Percentiles rank a stretch among this genome's conserved stretches.
phyloP scores from a whole-genome alignment of 1,140 invertebrate species.

The Drosophila ficusphila region DNA sequence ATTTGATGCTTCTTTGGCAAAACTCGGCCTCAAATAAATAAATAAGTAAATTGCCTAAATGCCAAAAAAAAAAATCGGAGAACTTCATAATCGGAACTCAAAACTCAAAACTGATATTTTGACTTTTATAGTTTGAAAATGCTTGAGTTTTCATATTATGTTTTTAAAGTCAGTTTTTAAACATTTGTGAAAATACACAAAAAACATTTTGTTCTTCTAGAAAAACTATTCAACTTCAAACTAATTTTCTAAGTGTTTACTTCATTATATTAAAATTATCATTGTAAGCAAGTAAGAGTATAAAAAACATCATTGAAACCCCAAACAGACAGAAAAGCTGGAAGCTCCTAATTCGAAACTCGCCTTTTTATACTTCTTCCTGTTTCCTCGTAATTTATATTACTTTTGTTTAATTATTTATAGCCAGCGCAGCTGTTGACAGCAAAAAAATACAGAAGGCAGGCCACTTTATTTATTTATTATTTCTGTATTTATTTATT shows the following conservation, averaged over 20 bases:
- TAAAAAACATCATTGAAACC: neutral
- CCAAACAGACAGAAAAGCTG: neutral
- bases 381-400: constrained; percentile 34
- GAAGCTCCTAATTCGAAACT: constrained; percentile 1
- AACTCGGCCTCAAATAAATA: constrained; percentile 57
- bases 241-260: too few relatives aligned
- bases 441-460: constrained; percentile 26
- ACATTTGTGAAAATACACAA: neutral
- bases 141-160: too few relatives aligned
- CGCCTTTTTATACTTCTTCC: constrained; percentile 25
- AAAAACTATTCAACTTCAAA: too few relatives aligned
- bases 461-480: constrained; percentile 40
- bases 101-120: constrained; percentile 3
- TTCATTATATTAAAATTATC: too few relatives aligned
- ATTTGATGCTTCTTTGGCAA: constrained; percentile 68
- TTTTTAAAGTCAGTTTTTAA: neutral
- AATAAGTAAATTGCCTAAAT: constrained; percentile 63
- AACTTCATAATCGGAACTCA: constrained; percentile 11
- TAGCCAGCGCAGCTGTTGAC: constrained; percentile 65
- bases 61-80: constrained; percentile 14
- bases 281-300: too few relatives aligned
- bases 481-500: constrained; percentile 47
- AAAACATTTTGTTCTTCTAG: too few relatives aligned
- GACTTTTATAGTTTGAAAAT: too few relatives aligned
- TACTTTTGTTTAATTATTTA: constrained; percentile 71